Evolutionary conservation across 2,113 vertebrate species (phyloP).

Genomic region (Connochaetes taurinus): DNA sequence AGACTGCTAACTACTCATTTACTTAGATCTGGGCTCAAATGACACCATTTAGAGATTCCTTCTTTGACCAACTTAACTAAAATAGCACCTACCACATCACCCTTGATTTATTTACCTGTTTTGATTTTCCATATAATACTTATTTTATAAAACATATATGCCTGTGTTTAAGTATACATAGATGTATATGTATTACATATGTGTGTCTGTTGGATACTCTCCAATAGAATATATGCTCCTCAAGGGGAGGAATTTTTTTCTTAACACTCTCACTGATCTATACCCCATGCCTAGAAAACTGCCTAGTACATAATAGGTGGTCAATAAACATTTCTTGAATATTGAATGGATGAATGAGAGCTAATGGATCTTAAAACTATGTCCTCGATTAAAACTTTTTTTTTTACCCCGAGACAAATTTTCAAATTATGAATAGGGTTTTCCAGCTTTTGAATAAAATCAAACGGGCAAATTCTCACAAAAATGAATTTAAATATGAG

Average conservation of each 20-base stretch:
- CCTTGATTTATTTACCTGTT: not conserved
- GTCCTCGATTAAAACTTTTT: not conserved
- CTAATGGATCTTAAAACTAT: slow-evolving; percentile 11
- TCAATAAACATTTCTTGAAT: slow-evolving; percentile 19
- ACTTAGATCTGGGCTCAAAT: not conserved
- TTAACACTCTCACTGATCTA: not conserved
- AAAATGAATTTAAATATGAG: slow-evolving; percentile 25
- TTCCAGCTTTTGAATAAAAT: slow-evolving; percentile 28
- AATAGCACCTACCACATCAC: not conserved
- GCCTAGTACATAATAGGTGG: not conserved
- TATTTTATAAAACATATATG: not conserved
- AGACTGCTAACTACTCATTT: not conserved
- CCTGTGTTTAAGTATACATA: not conserved
- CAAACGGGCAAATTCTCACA: not conserved
- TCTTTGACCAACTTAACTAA: not conserved
- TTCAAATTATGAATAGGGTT: not conserved
- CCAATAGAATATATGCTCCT: not conserved
- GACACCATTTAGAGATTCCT: not conserved
- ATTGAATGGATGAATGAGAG: not conserved
- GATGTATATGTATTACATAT: not conserved
- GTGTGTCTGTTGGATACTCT: not conserved
- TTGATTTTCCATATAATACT: not conserved
- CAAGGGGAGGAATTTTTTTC: not conserved
- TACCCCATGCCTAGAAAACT: not conserved
- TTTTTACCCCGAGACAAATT: not conserved